Conservation (phyloP, 2,888 invertebrate species). For the Branchellion lobata region DNA sequence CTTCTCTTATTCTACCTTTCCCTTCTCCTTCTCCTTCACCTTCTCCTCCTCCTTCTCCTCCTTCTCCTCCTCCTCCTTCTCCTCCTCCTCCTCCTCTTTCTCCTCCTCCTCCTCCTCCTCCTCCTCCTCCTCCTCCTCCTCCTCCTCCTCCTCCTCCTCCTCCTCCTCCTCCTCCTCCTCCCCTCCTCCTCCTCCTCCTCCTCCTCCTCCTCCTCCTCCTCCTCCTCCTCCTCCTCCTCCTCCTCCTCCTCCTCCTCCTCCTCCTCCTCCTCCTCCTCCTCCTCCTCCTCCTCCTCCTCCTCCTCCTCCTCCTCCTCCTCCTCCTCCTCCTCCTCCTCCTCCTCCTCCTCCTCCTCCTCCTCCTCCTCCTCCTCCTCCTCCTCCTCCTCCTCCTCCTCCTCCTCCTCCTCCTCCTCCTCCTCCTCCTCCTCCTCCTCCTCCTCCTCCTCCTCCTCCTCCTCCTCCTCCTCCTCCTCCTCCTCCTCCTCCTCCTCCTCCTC, state of each 20-base stretch:
- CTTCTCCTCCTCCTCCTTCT: neutral
- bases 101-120: neutral
- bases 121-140: too few species aligned
- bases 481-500: neutral
- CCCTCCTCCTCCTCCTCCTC: constrained; percentile 8
- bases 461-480: constrained; percentile 1
- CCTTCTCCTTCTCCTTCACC: too few species aligned
- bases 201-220: constrained; percentile 16
- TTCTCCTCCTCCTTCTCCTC: neutral
- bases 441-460: neutral
- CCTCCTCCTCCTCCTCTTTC: neutral
- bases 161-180: neutral
- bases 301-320: constrained; percentile 11
- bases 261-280: constrained; percentile 16
- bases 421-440: neutral
- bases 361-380: constrained; percentile 11
- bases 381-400: constrained; percentile 16
- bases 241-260: constrained; percentile 11
- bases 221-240: constrained; percentile 11
- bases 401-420: neutral
- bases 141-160: neutral
- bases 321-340: constrained; percentile 16
- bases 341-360: constrained; percentile 8
- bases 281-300: constrained; percentile 11
- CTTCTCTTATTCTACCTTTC: too few species aligned